A percentile compares a stretch with the other conserved stretches of the same genome.
Conservation (phyloP, 2,797 vertebrate genomes). For the Platalea minor region DNA sequence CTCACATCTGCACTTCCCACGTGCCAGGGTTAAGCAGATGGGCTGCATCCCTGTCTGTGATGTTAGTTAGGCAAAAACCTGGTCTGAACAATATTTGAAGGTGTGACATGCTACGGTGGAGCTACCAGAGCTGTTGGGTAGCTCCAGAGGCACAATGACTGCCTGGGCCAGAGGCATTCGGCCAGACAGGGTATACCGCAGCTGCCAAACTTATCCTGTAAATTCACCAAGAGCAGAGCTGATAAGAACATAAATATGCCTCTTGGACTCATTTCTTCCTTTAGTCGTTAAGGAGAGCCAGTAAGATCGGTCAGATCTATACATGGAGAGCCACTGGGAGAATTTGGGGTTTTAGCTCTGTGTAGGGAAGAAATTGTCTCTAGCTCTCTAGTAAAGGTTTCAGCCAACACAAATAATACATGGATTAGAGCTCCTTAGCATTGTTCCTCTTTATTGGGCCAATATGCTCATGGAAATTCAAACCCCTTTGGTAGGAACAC, state of each 20-base stretch:
- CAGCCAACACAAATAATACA: background rate
- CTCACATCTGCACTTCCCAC: background rate
- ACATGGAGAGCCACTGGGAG: background rate
- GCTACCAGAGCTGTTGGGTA: background rate
- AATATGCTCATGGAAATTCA: background rate
- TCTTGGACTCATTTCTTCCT: background rate
- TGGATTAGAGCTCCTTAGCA: background rate
- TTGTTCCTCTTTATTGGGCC: background rate
- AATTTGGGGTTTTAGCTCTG: background rate
- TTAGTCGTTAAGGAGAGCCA: background rate
- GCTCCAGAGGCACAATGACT: background rate
- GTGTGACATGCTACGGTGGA: background rate
- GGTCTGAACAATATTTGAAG: background rate
- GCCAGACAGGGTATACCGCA: background rate
- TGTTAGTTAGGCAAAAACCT: background rate
- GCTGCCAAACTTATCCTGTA: background rate
- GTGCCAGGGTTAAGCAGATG: background rate
- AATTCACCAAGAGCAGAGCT: background rate
- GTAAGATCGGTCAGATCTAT: background rate
- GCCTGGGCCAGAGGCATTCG: background rate
- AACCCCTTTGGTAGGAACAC: background rate
- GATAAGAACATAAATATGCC: background rate
- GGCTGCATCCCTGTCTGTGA: rapidly evolving
- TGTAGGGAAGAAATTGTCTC: background rate
- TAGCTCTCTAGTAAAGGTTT: background rate